Evolutionary conservation across 2,113 vertebrate species (phyloP).

Genomic region (Notothenia rossii): DNA sequence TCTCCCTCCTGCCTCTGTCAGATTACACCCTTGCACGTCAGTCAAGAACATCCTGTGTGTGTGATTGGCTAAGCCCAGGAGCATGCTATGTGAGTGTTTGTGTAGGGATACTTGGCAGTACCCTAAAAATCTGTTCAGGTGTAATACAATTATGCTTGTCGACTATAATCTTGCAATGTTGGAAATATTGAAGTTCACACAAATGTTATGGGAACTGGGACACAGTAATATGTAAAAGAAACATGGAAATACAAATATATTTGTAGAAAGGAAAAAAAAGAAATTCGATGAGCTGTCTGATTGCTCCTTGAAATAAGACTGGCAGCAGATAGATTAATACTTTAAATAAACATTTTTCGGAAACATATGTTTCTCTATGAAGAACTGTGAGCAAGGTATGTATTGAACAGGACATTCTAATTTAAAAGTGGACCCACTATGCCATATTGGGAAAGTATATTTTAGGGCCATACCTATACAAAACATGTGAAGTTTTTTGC

Average conservation of each 20-base stretch:
- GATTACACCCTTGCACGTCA: constrained; percentile 60
- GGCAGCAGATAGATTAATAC: too few relatives aligned
- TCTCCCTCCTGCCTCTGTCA: constrained; percentile 56
- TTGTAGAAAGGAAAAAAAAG: not conserved
- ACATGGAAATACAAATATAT: not conserved
- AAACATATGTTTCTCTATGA: too few relatives aligned
- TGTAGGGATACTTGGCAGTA: not conserved
- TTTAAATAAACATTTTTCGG: too few relatives aligned
- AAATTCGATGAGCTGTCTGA: not conserved
- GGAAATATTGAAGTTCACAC: not conserved
- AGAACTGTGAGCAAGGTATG: too few relatives aligned
- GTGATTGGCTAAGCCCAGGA: constrained; percentile 50
- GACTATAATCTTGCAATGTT: too few relatives aligned
- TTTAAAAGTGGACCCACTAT: too few relatives aligned
- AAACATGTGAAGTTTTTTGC: too few relatives aligned
- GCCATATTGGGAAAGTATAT: too few relatives aligned
- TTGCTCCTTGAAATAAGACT: not conserved
- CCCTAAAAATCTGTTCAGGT: not conserved
- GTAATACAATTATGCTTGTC: not conserved
- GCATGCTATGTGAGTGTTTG: not conserved
- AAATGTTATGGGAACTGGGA: not conserved
- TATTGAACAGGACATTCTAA: too few relatives aligned
- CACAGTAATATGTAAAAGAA: not conserved
- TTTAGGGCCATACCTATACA: too few relatives aligned
- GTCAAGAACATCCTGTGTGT: constrained; percentile 33